phyloP scores from a whole-genome alignment of 2,797 vertebrate species.

The Alectoris magna region DNA sequence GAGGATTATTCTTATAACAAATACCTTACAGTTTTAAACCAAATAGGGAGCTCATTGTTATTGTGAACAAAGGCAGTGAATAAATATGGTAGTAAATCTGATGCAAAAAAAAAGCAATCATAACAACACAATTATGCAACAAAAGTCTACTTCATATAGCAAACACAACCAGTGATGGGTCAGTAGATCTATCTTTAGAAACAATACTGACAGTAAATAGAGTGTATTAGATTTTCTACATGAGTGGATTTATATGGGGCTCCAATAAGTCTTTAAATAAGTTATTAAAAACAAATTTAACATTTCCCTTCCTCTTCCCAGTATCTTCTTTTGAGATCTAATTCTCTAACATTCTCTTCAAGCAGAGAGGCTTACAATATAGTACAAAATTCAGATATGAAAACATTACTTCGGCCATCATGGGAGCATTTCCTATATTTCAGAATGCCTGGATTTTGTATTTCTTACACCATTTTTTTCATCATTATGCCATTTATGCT shows the following conservation, averaged over 20 bases:
- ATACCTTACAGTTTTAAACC: neutral
- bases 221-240: neutral
- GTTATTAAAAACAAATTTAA: neutral
- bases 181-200: neutral
- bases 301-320: neutral
- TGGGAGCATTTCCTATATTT: neutral
- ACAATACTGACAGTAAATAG: neutral
- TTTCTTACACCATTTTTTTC: neutral
- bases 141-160: neutral
- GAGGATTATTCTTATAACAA: neutral
- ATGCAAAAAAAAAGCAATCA: neutral
- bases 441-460: neutral
- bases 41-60: neutral
- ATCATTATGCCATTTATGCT: neutral
- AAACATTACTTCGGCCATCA: neutral
- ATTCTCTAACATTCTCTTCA: neutral
- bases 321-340: conserved; percentile 3
- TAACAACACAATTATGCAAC: neutral
- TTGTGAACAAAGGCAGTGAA: neutral
- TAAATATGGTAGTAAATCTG: neutral
- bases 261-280: neutral
- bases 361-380: neutral
- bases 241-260: neutral
- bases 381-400: neutral
- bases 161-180: neutral